phyloP scores from a whole-genome alignment of 2,797 vertebrate genomes.

The Melanitta fusca region DNA sequence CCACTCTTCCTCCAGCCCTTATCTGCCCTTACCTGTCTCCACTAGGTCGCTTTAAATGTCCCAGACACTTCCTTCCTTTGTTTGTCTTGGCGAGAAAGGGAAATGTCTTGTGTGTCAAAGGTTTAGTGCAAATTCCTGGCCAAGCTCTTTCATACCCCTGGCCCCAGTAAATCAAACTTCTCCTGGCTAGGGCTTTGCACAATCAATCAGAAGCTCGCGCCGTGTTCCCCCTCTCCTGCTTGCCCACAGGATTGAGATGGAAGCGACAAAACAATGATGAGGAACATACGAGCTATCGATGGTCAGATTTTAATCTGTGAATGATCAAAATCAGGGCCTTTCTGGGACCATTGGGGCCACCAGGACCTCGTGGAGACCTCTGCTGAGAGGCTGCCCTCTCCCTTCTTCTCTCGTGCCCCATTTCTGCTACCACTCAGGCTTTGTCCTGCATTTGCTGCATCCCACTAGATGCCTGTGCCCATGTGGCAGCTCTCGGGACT shows the following conservation, averaged over 20 bases:
- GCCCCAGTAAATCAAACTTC: background rate
- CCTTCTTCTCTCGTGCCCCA: background rate
- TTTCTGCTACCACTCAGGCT: background rate
- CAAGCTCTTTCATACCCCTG: conserved; percentile 28
- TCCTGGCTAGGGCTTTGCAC: background rate
- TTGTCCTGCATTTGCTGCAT: background rate
- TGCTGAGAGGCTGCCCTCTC: background rate
- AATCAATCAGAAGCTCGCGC: background rate
- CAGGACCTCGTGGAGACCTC: background rate
- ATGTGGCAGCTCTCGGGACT: background rate
- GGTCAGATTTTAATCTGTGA: background rate
- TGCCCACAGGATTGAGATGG: rapidly evolving
- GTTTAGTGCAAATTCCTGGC: conserved; percentile 52
- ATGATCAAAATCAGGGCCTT: background rate
- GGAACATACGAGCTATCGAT: background rate
- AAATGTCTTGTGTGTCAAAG: conserved; percentile 73
- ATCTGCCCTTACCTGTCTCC: conserved; percentile 71
- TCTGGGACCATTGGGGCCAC: background rate
- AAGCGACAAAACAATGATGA: background rate
- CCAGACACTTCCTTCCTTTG: conserved; percentile 74
- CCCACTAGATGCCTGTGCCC: background rate
- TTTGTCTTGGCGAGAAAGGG: conserved; percentile 72
- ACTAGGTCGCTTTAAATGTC: conserved; percentile 57
- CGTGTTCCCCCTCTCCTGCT: background rate
- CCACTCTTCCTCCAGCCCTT: conserved; percentile 71